Evolutionary conservation across 2,113 vertebrate species (phyloP).

Genomic region (Formicarius rufipectus): DNA sequence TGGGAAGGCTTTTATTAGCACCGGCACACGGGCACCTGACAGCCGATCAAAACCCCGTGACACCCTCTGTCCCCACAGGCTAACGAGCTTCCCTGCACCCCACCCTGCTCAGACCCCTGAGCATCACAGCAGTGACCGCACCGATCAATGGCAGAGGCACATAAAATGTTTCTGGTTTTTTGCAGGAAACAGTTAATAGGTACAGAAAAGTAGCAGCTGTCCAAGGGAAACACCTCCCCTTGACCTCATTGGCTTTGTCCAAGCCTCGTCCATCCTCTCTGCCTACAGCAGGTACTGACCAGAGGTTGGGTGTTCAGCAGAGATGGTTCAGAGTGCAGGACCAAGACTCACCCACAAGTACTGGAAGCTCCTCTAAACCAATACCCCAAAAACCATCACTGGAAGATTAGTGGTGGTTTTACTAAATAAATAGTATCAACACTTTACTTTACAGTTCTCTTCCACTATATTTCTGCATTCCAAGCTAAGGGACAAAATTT

Average conservation of each 20-base stretch:
- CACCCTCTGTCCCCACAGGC: background rate
- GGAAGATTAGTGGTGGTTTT: background rate
- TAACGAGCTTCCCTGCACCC: background rate
- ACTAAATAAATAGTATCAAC: background rate
- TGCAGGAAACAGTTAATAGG: background rate
- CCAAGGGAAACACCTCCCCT: background rate
- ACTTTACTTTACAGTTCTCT: background rate
- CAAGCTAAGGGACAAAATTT: background rate
- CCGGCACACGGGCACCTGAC: slow-evolving; percentile 34
- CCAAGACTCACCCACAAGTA: background rate
- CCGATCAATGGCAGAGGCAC: background rate
- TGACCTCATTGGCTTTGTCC: background rate
- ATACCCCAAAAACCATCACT: accelerated
- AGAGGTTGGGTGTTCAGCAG: background rate
- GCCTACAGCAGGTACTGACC: background rate
- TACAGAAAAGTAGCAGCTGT: background rate
- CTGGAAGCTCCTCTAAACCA: background rate
- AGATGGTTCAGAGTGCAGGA: background rate
- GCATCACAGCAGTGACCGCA: background rate
- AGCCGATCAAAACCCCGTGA: background rate
- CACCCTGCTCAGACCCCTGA: background rate
- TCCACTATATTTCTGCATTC: background rate
- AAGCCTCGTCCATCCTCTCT: background rate
- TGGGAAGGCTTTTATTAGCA: slow-evolving; percentile 34
- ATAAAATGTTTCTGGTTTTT: background rate